Conservation (phyloP, 2,113 vertebrate genomes). For the Dipodomys spectabilis region DNA sequence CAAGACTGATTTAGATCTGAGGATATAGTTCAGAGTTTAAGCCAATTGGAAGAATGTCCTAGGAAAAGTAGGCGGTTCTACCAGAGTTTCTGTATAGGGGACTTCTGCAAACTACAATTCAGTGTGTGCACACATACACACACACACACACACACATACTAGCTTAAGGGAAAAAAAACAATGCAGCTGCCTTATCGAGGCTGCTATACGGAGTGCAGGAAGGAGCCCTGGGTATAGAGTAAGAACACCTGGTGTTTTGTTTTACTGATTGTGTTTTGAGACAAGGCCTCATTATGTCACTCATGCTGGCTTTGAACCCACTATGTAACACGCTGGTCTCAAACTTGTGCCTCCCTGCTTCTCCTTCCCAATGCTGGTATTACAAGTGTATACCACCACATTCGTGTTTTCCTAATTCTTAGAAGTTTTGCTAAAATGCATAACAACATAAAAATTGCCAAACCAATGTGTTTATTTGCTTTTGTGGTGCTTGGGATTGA, state of each 20-base stretch:
- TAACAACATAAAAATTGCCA: not conserved
- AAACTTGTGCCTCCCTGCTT: too few relatives aligned
- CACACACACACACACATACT: too few relatives aligned
- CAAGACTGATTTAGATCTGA: not conserved
- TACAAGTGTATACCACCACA: too few relatives aligned
- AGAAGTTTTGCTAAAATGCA: not conserved
- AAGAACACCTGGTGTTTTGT: not conserved
- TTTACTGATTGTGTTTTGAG: not conserved
- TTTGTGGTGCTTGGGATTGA: not conserved
- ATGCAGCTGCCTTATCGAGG: not conserved
- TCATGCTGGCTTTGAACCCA: too few relatives aligned
- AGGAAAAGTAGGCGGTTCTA: not conserved
- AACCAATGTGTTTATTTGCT: not conserved
- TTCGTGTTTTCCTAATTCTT: not conserved
- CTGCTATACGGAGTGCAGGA: fast-evolving
- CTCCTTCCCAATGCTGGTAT: too few relatives aligned
- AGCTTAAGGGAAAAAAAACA: too few relatives aligned
- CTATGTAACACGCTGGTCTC: too few relatives aligned
- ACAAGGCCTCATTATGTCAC: too few relatives aligned
- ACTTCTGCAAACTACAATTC: not conserved
- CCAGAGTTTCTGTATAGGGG: not conserved
- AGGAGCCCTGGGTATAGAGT: not conserved
- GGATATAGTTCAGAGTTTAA: not conserved
- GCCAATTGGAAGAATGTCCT: not conserved
- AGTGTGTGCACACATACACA: not conserved